phyloP scores from a whole-genome alignment of 2,113 vertebrate genomes.

The Antechinus flavipes region DNA sequence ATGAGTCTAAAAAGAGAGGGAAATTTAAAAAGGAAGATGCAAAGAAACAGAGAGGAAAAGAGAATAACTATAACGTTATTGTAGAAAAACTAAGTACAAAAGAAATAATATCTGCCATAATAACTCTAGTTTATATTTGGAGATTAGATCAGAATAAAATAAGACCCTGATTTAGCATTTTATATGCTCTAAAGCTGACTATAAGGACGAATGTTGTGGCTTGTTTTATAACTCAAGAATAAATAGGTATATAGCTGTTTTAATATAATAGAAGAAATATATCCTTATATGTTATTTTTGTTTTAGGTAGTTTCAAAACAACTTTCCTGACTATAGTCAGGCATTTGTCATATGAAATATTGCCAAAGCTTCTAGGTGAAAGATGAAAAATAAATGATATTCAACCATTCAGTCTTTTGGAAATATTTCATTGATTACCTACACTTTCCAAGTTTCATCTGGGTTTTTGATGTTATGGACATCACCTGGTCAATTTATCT shows the following conservation, averaged over 20 bases:
- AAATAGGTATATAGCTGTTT: neutral
- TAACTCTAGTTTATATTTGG: neutral
- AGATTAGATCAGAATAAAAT: neutral
- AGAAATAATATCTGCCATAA: too few species aligned
- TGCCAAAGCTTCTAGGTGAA: conserved; percentile 42
- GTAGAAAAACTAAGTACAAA: neutral
- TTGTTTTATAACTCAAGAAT: conserved; percentile 40
- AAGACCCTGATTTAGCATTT: neutral
- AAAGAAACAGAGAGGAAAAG: neutral
- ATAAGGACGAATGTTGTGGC: neutral
- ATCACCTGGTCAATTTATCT: neutral
- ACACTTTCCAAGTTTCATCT: neutral
- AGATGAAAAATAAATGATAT: conserved; percentile 4
- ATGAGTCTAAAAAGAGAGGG: neutral
- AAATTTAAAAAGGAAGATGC: neutral
- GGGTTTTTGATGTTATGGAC: neutral
- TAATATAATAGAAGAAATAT: conserved; percentile 6
- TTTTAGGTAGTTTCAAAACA: conserved; percentile 37
- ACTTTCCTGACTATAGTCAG: neutral
- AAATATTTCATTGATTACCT: conserved; percentile 32
- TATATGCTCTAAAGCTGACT: neutral
- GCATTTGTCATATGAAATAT: conserved; percentile 20
- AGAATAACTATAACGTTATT: neutral
- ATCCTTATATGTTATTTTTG: conserved; percentile 31
- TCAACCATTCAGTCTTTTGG: conserved; percentile 12